Evolutionary conservation across 2,113 vertebrate genomes (phyloP), one percentile per base, ranked within the genome.

Genomic region (Epinephelus cyanopodus): DNA sequence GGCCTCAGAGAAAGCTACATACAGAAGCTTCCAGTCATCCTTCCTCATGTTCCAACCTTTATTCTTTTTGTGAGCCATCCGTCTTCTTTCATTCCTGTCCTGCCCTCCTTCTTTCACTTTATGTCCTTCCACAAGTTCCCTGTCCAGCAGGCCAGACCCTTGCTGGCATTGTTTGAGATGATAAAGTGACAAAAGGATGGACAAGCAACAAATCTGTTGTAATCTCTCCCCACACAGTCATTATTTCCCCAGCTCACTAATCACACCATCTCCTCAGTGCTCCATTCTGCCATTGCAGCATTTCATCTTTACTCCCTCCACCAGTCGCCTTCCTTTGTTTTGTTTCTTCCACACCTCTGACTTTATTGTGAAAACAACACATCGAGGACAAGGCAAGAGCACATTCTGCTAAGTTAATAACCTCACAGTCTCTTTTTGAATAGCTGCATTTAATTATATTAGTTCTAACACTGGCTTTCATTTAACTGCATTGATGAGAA

Each of bases 101-200:
- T 53, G 66, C 15, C 13, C n/a, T 66, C 56, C 23, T 3, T 37
- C 33, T 17, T 21, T 56, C 19, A 27, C 1, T 42, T 39, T 42
- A 45, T 17, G 4, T 13, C 17, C 23, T 27, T 37, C 33, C 29
- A 58, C 52, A 25, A 27, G 13, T 21, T 11, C 13, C 33, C 45
- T 18, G 1, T 53, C 53, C 21, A 47, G 13, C 23, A 54, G 15
- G 7, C 21, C 39, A 13, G 14, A 27, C 18, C 18, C 54, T 56
- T 25, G 14, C 21, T 45, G 56, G 39, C 56, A 71, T 67, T 64
- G 45, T 61, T 25, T 33, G 45, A 54, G 69, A 70, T 39, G 80
- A 82, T 83, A 71, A 76, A 67, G 18, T 62, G 67, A 74, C 56
- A 69, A 77, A 5, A 6, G 18, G 29, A 60, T 18, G 70, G 65